Evolutionary conservation across 2,888 invertebrate species (phyloP).

Genomic region (Harmothoe impar): DNA sequence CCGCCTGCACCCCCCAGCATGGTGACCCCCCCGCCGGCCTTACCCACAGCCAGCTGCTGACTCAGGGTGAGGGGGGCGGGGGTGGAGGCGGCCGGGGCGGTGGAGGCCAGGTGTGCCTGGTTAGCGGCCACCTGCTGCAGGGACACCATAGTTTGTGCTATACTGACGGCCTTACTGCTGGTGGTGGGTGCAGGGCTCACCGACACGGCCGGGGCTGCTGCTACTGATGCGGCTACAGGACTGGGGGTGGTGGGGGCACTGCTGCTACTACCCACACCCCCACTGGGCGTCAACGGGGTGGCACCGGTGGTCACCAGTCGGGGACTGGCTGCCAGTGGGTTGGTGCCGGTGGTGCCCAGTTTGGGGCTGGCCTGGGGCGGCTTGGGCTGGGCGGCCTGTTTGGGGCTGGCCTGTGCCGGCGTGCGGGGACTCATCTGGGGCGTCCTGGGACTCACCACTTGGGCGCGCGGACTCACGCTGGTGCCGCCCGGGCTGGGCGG

Average conservation of each 20-base stretch:
- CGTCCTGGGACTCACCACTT: constrained; percentile 46
- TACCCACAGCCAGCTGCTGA: constrained; percentile 7
- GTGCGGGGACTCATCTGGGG: constrained; percentile 60
- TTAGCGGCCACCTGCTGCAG: background rate
- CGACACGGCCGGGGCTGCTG: background rate
- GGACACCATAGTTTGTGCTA: background rate
- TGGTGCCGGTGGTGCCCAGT: background rate
- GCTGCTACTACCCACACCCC: background rate
- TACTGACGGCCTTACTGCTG: background rate
- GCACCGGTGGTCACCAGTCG: background rate
- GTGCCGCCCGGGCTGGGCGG: constrained; percentile 59
- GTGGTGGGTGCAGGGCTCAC: background rate
- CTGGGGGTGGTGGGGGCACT: background rate
- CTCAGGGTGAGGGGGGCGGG: background rate
- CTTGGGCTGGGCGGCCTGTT: background rate
- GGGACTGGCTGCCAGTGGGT: background rate
- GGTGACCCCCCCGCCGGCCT: constrained; percentile 27
- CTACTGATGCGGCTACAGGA: background rate
- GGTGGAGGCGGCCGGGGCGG: background rate
- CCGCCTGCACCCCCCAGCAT: constrained; percentile 34
- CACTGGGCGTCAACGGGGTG: background rate
- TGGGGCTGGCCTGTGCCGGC: constrained; percentile 17
- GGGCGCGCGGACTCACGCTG: constrained; percentile 56
- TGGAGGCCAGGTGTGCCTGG: background rate
- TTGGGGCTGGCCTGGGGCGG: constrained; percentile 46